Evolutionary conservation across 2,113 vertebrate genomes (phyloP).

Genomic region (Microtus pennsylvanicus): DNA sequence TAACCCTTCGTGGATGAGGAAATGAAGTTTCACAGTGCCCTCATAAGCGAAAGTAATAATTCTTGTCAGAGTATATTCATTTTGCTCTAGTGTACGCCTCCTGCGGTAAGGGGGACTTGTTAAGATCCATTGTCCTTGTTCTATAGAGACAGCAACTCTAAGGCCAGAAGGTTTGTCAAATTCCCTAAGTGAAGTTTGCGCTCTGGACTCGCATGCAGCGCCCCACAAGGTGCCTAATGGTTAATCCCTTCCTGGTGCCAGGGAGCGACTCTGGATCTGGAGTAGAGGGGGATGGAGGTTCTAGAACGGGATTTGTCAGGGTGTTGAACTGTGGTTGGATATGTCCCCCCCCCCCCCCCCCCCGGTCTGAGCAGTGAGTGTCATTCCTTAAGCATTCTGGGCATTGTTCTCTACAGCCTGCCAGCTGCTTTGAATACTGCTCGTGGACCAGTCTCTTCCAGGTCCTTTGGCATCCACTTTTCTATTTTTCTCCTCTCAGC

Average conservation of each 20-base stretch:
- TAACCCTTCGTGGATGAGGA: background rate
- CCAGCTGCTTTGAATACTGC: background rate
- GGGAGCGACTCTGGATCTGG: background rate
- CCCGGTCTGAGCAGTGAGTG: constrained; percentile 7
- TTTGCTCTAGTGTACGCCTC: background rate
- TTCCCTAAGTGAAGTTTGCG: background rate
- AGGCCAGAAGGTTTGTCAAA: background rate
- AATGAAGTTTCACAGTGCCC: background rate
- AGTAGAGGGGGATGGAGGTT: background rate
- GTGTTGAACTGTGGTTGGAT: background rate
- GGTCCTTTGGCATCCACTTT: background rate
- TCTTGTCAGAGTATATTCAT: background rate
- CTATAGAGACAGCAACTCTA: background rate
- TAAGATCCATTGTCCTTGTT: background rate
- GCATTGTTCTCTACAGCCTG: background rate
- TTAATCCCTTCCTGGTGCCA: background rate
- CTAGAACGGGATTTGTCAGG: background rate
- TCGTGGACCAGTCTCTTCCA: background rate
- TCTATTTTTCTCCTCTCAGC: background rate
- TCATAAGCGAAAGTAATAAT: background rate
- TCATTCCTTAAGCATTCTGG: background rate
- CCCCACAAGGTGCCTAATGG: background rate
- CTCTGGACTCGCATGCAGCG: rapidly evolving
- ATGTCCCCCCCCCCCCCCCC: too few relatives aligned
- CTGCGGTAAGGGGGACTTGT: background rate